Conservation (phyloP, 2,797 vertebrate species). For the Sitta carolinensis region DNA sequence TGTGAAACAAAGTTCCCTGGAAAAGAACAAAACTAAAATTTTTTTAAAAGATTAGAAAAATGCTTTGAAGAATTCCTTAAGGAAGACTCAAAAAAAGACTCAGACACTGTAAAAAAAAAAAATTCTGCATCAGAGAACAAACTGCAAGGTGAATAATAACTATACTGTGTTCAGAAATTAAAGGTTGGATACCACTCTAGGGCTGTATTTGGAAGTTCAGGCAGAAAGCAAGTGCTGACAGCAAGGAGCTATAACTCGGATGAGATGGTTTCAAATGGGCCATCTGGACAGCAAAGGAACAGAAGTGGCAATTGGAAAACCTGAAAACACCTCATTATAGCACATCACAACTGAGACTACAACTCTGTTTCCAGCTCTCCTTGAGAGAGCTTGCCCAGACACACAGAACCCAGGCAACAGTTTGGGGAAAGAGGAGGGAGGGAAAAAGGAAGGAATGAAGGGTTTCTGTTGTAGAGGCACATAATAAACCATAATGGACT, state of each 20-base stretch:
- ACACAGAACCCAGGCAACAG: neutral
- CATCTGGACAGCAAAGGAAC: neutral
- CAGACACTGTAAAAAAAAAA: neutral
- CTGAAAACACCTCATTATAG: neutral
- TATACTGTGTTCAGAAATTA: neutral
- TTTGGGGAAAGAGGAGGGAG: neutral
- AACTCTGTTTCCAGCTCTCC: neutral
- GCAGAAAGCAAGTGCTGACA: neutral
- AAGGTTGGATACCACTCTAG: neutral
- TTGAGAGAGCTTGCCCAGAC: neutral
- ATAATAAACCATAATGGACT: neutral
- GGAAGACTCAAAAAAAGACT: neutral
- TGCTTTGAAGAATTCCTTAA: neutral
- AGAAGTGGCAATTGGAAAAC: neutral
- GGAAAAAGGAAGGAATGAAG: neutral
- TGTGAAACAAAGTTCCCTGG: neutral
- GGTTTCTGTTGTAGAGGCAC: neutral
- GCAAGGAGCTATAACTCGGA: neutral
- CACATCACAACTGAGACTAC: neutral
- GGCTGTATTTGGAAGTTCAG: constrained; percentile 5
- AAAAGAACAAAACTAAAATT: neutral
- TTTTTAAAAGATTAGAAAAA: neutral
- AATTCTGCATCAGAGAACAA: neutral
- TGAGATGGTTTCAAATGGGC: neutral
- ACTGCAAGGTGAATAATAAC: constrained; percentile 23